A percentile compares a stretch with the other conserved stretches of the same genome.
These are phyloP conservation scores for Caenorhabditis afra DNA, from an alignment of 2,888 invertebrate genomes.

Conservation along the genomic window DNA sequence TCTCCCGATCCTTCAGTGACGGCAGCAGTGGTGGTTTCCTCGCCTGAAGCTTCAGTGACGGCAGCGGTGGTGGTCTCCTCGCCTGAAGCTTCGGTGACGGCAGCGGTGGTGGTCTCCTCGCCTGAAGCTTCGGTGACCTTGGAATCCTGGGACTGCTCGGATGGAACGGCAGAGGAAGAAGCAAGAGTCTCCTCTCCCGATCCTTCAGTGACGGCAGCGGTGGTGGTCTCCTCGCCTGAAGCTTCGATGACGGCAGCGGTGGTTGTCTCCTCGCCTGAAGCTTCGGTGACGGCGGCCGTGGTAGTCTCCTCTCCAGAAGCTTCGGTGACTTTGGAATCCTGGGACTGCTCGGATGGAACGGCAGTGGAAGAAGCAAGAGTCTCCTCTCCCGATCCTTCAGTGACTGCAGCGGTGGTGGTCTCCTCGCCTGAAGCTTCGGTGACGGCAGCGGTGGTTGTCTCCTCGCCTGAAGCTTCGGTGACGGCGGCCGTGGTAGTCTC, in stretches of 20 bases:
- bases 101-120: slow-evolving; percentile 21
- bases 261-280: too few relatives aligned
- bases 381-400: slow-evolving; percentile 22
- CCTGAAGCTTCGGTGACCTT: slow-evolving; percentile 21
- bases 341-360: neutral
- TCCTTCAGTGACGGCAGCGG: slow-evolving; percentile 4
- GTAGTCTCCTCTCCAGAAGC: slow-evolving; percentile 29
- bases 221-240: neutral
- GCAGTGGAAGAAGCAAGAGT: slow-evolving; percentile 10
- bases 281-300: slow-evolving; percentile 16
- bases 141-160: neutral
- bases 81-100: slow-evolving; percentile 19
- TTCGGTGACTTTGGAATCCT: slow-evolving; percentile 7
- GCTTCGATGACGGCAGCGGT: too few relatives aligned
- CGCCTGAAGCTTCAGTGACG: slow-evolving; percentile 17
- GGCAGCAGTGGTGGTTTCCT: too few relatives aligned
- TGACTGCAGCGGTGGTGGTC: neutral
- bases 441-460: neutral
- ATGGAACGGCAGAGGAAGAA: slow-evolving; percentile 9
- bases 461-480: neutral
- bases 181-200: slow-evolving; percentile 28
- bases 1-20: neutral
- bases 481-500: neutral
- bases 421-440: neutral
- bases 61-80: slow-evolving; percentile 23